phyloP scores from a whole-genome alignment of 1,140 invertebrate genomes.

The Halyomorpha halys region DNA sequence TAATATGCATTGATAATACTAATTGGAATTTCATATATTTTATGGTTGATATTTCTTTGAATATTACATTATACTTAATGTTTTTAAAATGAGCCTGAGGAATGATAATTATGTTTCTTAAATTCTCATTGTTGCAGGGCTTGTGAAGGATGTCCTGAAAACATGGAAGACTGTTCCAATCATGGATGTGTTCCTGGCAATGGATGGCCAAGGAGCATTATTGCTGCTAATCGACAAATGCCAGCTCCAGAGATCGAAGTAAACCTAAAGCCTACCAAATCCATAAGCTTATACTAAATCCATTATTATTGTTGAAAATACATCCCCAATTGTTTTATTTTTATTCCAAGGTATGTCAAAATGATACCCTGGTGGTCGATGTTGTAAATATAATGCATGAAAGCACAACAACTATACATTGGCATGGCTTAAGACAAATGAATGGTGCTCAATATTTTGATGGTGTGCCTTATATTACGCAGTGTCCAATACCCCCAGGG shows the following conservation, averaged over 20 bases:
- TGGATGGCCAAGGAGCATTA: conserved; percentile 58
- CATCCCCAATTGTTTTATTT: not conserved
- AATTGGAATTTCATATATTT: too few species aligned
- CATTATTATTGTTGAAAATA: not conserved
- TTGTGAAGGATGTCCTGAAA: conserved; percentile 71
- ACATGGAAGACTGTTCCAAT: conserved; percentile 59
- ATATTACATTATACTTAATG: too few species aligned
- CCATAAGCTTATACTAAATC: too few species aligned
- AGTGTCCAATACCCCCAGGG: conserved; percentile 50
- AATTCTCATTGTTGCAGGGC: conserved; percentile 54
- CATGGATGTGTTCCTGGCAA: conserved; percentile 73
- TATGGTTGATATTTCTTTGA: too few species aligned
- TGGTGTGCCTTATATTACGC: conserved; percentile 58
- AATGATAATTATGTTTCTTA: too few species aligned
- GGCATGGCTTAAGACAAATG: conserved; percentile 42
- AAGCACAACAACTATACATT: conserved; percentile 41
- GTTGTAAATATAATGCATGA: conserved; percentile 44
- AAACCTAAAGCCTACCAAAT: conserved; percentile 31
- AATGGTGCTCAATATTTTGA: conserved; percentile 46
- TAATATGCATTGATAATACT: too few species aligned
- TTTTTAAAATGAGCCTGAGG: too few species aligned
- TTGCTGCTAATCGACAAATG: conserved; percentile 73
- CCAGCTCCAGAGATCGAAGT: conserved; percentile 78
- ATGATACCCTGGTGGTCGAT: conserved; percentile 46
- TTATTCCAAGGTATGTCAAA: conserved; percentile 45